A percentile compares a stretch with the other conserved stretches of the same genome.
Evolutionary conservation across 1,140 invertebrate species (phyloP).

Genomic region (Panagrolaimus sp.): DNA sequence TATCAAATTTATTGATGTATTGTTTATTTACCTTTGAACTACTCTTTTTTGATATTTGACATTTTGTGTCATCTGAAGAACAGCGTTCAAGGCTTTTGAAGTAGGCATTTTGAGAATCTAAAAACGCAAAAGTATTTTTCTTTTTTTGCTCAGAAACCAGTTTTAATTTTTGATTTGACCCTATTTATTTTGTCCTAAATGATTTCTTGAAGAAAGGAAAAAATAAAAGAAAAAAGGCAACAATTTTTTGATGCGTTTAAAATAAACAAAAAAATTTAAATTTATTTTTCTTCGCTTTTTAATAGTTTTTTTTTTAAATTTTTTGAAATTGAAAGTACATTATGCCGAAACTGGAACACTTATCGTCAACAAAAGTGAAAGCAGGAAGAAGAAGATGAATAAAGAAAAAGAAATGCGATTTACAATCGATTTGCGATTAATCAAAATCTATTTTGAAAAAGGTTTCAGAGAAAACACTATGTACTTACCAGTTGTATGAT

Average conservation of each 20-base stretch:
- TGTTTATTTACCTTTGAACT: conserved; percentile 5
- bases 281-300: neutral
- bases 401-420: neutral
- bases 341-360: too few species aligned
- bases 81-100: conserved; percentile 16
- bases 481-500: conserved; percentile 8
- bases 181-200: conserved; percentile 3
- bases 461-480: neutral
- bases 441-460: neutral
- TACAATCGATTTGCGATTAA: conserved; percentile 8
- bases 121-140: neutral
- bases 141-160: neutral
- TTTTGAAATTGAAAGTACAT: neutral
- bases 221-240: too few species aligned
- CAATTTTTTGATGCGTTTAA: neutral
- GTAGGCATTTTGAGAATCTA: conserved; percentile 14
- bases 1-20: neutral
- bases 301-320: neutral
- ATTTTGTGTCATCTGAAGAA: conserved; percentile 12
- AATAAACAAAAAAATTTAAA: neutral
- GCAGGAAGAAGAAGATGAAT: neutral
- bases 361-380: too few species aligned
- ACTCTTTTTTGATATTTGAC: neutral
- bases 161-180: neutral
- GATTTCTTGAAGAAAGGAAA: too few species aligned